Evolutionary conservation across 2,888 invertebrate species (phyloP).

Genomic region (Noctuana brunneofusca): DNA sequence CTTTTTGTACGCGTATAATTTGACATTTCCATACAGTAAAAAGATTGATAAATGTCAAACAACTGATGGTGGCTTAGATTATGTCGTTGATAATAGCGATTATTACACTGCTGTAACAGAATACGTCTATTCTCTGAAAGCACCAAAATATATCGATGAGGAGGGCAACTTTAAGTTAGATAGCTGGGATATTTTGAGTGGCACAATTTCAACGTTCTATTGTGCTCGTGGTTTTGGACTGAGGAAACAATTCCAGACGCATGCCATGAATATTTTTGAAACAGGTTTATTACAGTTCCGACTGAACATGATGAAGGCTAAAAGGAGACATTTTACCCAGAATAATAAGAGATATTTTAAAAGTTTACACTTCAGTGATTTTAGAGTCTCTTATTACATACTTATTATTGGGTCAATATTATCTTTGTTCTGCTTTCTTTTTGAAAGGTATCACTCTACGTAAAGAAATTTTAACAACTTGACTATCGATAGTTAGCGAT

Average conservation of each 20-base stretch:
- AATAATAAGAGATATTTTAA: conserved; percentile 39
- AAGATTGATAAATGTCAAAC: conserved; percentile 46
- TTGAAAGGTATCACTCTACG: conserved; percentile 44
- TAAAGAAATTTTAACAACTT: neutral
- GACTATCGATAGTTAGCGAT: too few species aligned
- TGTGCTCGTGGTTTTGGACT: conserved; percentile 54
- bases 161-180: conserved; percentile 49
- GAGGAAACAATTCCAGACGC: conserved; percentile 46
- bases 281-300: conserved; percentile 43
- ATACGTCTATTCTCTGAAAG: conserved; percentile 47
- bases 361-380: conserved; percentile 43
- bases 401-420: conserved; percentile 45
- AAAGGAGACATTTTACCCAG: conserved; percentile 19
- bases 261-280: conserved; percentile 50
- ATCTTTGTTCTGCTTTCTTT: conserved; percentile 48
- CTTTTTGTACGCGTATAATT: conserved; percentile 52
- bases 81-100: conserved; percentile 47
- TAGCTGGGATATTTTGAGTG: conserved; percentile 47
- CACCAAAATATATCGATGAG: conserved; percentile 47
- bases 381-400: conserved; percentile 50
- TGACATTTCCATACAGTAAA: conserved; percentile 47
- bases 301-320: conserved; percentile 25
- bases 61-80: conserved; percentile 46
- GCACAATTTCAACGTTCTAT: conserved; percentile 50
- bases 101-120: conserved; percentile 52